A percentile compares a stretch with the other conserved stretches of the same genome.
Conservation (phyloP, 1,140 invertebrate species). For the Panagrolaimus sp. region DNA sequence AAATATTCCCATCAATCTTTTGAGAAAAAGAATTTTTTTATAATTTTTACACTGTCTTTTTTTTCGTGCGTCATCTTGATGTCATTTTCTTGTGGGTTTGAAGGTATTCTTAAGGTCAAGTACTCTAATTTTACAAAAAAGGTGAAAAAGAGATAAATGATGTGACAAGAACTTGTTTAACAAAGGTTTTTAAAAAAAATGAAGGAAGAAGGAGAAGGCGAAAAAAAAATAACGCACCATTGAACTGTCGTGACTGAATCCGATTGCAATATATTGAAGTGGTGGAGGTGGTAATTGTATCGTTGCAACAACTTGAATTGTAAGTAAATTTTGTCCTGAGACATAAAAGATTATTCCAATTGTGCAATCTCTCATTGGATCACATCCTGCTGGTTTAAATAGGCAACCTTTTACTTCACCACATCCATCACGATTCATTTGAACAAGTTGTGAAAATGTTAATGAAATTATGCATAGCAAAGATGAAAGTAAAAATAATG, state of each 20-base stretch:
- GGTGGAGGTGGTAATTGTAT: slow-evolving; percentile 35
- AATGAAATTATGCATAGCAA: not conserved
- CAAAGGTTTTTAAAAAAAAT: not conserved
- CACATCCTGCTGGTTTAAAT: slow-evolving; percentile 48
- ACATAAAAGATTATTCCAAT: slow-evolving; percentile 46
- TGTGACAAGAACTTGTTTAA: too few relatives aligned
- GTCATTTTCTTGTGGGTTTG: too few relatives aligned
- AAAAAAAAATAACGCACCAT: slow-evolving; percentile 32
- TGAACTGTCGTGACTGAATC: slow-evolving; percentile 39
- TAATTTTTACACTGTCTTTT: too few relatives aligned
- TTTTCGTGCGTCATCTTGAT: too few relatives aligned
- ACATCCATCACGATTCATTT: slow-evolving; percentile 36
- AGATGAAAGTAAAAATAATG: not conserved
- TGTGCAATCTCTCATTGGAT: slow-evolving; percentile 49
- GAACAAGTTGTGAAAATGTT: not conserved
- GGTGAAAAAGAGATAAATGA: too few relatives aligned
- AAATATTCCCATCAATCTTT: too few relatives aligned
- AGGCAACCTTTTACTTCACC: slow-evolving; percentile 49
- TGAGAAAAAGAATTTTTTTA: too few relatives aligned
- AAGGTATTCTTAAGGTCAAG: too few relatives aligned
- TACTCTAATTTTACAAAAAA: too few relatives aligned
- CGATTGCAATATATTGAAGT: slow-evolving; percentile 47
- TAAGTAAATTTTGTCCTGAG: slow-evolving; percentile 37
- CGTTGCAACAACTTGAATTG: slow-evolving; percentile 38
- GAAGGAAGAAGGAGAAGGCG: not conserved